Evolutionary conservation across 1,140 invertebrate species (phyloP).

Genomic region (Drosophila kurseongensis): DNA sequence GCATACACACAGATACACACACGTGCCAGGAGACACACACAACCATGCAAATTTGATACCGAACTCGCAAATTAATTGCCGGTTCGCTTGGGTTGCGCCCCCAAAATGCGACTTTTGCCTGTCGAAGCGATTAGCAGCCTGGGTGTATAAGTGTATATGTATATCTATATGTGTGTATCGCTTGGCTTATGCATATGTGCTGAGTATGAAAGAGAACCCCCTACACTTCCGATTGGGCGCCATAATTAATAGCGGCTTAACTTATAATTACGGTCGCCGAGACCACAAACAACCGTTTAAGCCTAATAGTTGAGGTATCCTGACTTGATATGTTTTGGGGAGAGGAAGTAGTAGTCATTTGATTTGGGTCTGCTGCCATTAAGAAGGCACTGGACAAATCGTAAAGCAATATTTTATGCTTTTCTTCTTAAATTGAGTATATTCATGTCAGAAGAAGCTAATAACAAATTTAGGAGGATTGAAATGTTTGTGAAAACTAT

Average conservation of each 20-base stretch:
- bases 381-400: conserved; percentile 22
- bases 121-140: conserved; percentile 64
- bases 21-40: conserved; percentile 23
- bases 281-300: conserved; percentile 73
- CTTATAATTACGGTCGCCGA: conserved; percentile 80
- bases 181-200: conserved; percentile 54
- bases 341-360: conserved; percentile 7
- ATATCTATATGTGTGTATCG: conserved; percentile 10
- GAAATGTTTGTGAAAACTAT: too few relatives aligned
- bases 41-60: conserved; percentile 71
- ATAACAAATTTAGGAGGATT: too few relatives aligned
- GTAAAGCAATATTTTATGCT: conserved; percentile 11
- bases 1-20: conserved; percentile 1
- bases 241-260: conserved; percentile 82
- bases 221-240: conserved; percentile 54
- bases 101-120: conserved; percentile 52
- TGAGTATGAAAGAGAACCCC: conserved; percentile 2
- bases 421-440: not conserved
- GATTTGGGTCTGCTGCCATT: conserved; percentile 33
- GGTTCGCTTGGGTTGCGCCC: conserved; percentile 60
- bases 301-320: conserved; percentile 77
- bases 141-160: conserved; percentile 6
- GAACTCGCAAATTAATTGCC: conserved; percentile 76
- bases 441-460: too few relatives aligned
- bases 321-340: conserved; percentile 22